Base-by-base conservation (phyloP, 1,140 invertebrate genomes). In the Ips nitidus region DNA sequence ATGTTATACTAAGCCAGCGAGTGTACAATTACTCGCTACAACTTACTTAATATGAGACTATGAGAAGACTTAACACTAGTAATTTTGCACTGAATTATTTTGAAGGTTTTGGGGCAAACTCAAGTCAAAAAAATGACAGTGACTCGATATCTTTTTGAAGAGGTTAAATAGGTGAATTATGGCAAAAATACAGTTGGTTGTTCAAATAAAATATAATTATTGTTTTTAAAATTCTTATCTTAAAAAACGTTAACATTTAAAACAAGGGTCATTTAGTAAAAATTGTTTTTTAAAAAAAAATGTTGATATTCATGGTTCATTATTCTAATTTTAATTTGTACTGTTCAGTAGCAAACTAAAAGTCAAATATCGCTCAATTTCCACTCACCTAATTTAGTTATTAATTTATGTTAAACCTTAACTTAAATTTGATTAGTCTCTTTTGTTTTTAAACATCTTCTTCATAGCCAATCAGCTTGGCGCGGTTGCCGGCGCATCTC, bases 81-180 rank as follows among this genome's bases (percentile, higher is more conserved):
- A 65, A 65, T 65, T 65, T 65, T 65, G 63, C 22, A 65, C 41
- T 56, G 41, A 45, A 56, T 39, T 65, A 56, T 65, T 65, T 65
- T 42, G 41, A 65, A 64, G 37, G 22, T 50, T 50, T 50, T 50
- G 45, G 45, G 3, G 45, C 45, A 50, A 45, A 45, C 6, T 50
- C 45, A 50, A 50, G 7, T 50, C 3, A 50, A 50, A 50, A 50
- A 50, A 50, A 1, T 6, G 6, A 50, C 45, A 50, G 45, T 50
- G 6, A 6, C 7, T 22, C 22, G 45, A 50, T 22, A 50, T 22
- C 22, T 50, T 50, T 50, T 50, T 50, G 45, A 50, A 50, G 22
- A 50, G 6, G 22, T 50, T 22, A 50, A 22, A 22, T 8, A 50
- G 45, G 45, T 50, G 3, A 50, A 50, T 22, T 22, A 22, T 22